Evolutionary conservation across 2,888 invertebrate genomes (phyloP).

Genomic region (Ommatoiulus sabulosus): DNA sequence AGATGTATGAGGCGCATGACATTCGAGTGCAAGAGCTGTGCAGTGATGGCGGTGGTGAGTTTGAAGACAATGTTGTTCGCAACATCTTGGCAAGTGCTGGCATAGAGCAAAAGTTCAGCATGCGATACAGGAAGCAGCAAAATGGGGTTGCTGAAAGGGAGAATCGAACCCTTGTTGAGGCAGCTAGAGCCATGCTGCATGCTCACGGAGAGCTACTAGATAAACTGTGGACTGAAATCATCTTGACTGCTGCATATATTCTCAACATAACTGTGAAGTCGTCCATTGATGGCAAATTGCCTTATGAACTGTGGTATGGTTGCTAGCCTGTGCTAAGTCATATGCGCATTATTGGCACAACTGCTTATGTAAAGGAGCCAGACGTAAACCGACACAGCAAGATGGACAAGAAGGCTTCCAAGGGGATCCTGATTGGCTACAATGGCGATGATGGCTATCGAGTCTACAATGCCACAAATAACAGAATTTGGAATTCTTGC

Average conservation of each 20-base stretch:
- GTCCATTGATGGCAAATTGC: neutral
- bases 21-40: neutral
- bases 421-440: too few species aligned
- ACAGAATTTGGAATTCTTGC: too few species aligned
- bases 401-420: too few species aligned
- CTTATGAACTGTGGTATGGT: slow-evolving; percentile 51
- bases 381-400: neutral
- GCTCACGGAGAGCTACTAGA: neutral
- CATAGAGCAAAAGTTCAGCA: neutral
- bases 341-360: slow-evolving; percentile 16
- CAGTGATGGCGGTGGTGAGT: neutral
- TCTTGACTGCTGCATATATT: neutral
- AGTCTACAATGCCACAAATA: too few species aligned
- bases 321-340: neutral
- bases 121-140: neutral
- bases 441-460: too few species aligned
- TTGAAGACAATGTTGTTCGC: neutral
- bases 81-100: neutral
- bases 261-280: neutral
- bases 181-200: neutral
- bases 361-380: slow-evolving; percentile 22
- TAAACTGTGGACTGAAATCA: slow-evolving; percentile 19
- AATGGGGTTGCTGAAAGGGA: slow-evolving; percentile 51
- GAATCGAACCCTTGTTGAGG: neutral
- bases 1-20: neutral